phyloP scores from a whole-genome alignment of 2,888 invertebrate genomes.

The Nymphalis c-album region DNA sequence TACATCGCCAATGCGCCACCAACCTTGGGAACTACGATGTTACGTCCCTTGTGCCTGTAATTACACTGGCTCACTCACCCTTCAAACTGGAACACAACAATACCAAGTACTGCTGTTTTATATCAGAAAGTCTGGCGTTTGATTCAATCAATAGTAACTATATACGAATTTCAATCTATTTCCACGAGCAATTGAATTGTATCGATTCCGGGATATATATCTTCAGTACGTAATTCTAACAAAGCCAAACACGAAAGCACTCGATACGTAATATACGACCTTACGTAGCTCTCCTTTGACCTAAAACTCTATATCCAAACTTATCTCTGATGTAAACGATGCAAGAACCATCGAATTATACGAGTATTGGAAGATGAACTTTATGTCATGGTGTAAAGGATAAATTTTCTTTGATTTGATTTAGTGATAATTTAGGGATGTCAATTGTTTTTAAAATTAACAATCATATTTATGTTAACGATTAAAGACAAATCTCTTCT shows the following conservation, averaged over 20 bases:
- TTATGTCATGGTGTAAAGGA: conserved; percentile 38
- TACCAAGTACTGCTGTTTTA: neutral
- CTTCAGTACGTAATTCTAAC: conserved; percentile 54
- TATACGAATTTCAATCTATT: conserved; percentile 4
- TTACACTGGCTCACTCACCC: no score
- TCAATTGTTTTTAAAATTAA: neutral
- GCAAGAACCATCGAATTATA: conserved; percentile 40
- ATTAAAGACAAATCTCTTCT: no score
- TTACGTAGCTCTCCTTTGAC: conserved; percentile 60
- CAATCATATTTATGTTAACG: no score
- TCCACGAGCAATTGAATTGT: conserved; percentile 24
- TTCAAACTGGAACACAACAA: no score
- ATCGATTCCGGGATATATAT: conserved; percentile 32
- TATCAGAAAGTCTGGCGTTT: neutral
- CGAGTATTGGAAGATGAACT: conserved; percentile 41
- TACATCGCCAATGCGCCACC: no score
- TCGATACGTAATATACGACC: conserved; percentile 56
- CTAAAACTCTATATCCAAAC: conserved; percentile 69
- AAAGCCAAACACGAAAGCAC: conserved; percentile 45
- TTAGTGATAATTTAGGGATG: conserved; percentile 4
- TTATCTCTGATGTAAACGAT: conserved; percentile 69
- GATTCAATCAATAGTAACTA: conserved; percentile 8
- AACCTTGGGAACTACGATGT: no score
- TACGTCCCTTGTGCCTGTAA: no score
- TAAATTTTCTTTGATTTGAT: conserved; percentile 28